Evolutionary conservation across 2,113 vertebrate genomes (phyloP), one percentile per base, ranked within the genome.

Genomic region (Cochlearius cochlearius): DNA sequence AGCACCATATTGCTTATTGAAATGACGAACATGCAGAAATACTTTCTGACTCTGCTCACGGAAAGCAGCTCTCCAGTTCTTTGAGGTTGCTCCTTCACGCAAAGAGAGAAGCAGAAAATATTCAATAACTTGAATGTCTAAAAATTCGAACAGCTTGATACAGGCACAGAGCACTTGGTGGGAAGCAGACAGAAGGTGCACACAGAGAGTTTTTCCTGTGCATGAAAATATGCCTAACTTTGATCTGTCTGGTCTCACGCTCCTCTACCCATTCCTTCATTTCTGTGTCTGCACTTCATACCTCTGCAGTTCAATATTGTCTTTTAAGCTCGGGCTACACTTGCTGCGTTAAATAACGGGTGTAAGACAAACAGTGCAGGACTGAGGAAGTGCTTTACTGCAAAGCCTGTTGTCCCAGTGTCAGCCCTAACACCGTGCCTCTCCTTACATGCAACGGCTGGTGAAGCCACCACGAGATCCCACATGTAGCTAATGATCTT

Each of bases 381-480:
- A 18, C 34, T 36, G 30, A 77, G n/a, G 22, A 60, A 72, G 16
- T 11, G 56, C 30, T 82, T 64, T 32, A 58, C 6, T 14, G 23
- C 38, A 43, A 34, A 63, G 45, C n/a, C n/a, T 41, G n/a, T 53
- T 59, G 43, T 71, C 69, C 56, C 34, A 36, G 6, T 2, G 21
- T 43, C 39, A 38, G 52, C 39, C 39, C 38, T 29, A 49, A 16
- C 23, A 45, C 8, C 10, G 2, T 16, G 27, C 47, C 17, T 39
- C 58, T 36, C 47, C 67, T 43, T 34, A 36, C 7, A 19, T 0
- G 0, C 27, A 26, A 15, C 0, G 0, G 15, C 60, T 32, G 59
- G 17, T 39, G 53, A 62, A 73, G 72, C 29, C 55, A 36, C 38
- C 30, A 12, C 22, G 38, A 55, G 17, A 43, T 66, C 39, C 73